Evolutionary conservation across 2,113 vertebrate genomes (phyloP).

Genomic region (Festucalex cinctus): DNA sequence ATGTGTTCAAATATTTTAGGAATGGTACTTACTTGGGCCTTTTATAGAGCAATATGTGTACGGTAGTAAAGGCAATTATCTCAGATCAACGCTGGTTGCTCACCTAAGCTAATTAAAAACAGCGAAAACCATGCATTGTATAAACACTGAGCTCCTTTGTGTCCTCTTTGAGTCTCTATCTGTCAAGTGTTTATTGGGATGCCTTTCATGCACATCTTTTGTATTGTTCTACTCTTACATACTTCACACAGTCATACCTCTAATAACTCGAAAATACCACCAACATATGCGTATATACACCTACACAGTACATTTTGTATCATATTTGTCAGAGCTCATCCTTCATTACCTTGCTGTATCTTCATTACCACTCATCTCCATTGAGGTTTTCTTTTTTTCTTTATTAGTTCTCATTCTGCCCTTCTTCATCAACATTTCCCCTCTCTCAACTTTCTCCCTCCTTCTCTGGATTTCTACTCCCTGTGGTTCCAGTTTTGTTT

Average conservation of each 20-base stretch:
- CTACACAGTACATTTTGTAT: conserved; percentile 25
- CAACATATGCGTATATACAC: conserved; percentile 9
- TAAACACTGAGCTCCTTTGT: background rate
- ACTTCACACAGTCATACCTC: conserved; percentile 48
- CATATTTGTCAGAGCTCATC: conserved; percentile 45
- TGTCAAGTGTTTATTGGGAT: conserved; percentile 66
- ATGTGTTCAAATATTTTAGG: background rate
- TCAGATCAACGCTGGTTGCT: background rate
- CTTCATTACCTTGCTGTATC: conserved; percentile 35
- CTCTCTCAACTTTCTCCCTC: conserved; percentile 31
- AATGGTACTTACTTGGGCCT: background rate
- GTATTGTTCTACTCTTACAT: conserved; percentile 41
- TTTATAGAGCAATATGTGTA: background rate
- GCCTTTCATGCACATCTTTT: conserved; percentile 43
- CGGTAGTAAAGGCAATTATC: background rate
- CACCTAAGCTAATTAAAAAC: background rate
- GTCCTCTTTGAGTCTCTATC: conserved; percentile 7
- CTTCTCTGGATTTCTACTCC: conserved; percentile 49
- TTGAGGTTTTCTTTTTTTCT: conserved; percentile 39
- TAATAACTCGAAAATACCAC: conserved; percentile 23
- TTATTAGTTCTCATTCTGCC: conserved; percentile 25
- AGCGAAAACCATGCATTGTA: background rate
- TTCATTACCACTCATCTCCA: conserved; percentile 36
- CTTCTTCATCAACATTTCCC: conserved; percentile 29
- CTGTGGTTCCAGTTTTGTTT: conserved; percentile 69